Conservation (phyloP, 2,797 vertebrate genomes). For the Peromyscus eremicus region DNA sequence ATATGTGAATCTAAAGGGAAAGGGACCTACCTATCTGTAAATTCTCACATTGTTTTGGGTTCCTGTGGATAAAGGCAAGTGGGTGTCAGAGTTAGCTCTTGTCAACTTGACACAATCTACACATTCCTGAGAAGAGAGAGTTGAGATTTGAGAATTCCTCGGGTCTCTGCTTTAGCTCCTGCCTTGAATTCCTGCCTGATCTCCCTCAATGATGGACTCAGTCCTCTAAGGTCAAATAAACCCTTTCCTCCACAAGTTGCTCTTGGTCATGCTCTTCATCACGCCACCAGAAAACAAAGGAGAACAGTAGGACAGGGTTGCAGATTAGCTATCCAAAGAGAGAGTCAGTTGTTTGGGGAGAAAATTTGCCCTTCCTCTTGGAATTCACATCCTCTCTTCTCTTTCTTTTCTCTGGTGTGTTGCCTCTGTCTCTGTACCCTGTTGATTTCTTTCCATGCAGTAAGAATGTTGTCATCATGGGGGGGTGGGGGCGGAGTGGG, state of each 20-base stretch:
- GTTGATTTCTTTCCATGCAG: not conserved
- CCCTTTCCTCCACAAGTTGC: not conserved
- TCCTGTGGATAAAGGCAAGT: not conserved
- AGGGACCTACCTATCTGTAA: not conserved
- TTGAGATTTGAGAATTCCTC: no score
- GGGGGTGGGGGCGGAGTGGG: no score
- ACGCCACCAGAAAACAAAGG: not conserved
- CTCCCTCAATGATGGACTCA: not conserved
- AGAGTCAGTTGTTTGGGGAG: not conserved
- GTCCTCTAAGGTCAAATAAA: not conserved
- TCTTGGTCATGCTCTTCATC: not conserved
- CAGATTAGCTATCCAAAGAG: not conserved
- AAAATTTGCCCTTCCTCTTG: not conserved
- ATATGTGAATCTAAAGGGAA: constrained; percentile 44
- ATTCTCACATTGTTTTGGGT: not conserved
- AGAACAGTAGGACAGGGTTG: no score
- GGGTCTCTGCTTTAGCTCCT: not conserved
- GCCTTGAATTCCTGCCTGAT: not conserved
- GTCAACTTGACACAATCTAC: not conserved
- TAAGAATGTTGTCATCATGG: not conserved
- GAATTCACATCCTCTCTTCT: constrained; percentile 43
- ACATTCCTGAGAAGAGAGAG: not conserved
- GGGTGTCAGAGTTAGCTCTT: not conserved
- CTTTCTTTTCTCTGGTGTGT: not conserved
- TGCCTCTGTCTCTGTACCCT: not conserved